Base-by-base conservation (phyloP, 2,888 invertebrate species). In the Leptopilina myrica region DNA sequence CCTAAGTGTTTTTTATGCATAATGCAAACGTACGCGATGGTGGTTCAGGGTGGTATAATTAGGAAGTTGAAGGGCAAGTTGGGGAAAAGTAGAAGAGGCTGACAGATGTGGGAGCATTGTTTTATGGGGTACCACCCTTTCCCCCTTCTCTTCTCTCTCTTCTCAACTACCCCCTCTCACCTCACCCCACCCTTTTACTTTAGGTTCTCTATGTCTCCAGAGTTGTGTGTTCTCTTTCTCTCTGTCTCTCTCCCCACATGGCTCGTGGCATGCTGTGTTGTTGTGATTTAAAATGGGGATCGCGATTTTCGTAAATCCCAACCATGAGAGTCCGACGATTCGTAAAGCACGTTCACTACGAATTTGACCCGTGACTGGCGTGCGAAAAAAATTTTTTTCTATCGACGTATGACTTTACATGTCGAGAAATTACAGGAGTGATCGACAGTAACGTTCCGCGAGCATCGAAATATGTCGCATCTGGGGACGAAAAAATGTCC, bases 21-120 rank as follows among this genome's bases (percentile, higher is more conserved):
- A 91, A 91, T 90, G 88, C 89, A 89, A 87, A 88, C 89, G 86
- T 85, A 85, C 86, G 81, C 86, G 81, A 86, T 85, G 87, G 84
- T 79, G 87, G 87, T 85, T 82, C 85, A 83, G 86, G 84, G 80
- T 84, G 84, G 89, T 89, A 91, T 91, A 91, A 91, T 91, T 91
- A 91, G 91, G 91, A 88, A 85, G 87, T 89, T 87, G 90, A 90
- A 90, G 89, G 91, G 91, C 88, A 88, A 87, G 87, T 86, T 87
- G 86, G 86, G 86, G 85, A 86, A 85, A 88, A 88, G 87, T 88
- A 90, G 89, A 91, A 91, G 91, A 91, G 91, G 89, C 91, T 90
- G 91, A 91, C 91, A 91, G 91, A 91, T 91, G 91, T 91, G 91
- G 91, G 91, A 91, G 91, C 91, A 91, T 91, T 91, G 91, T 91